Percentiles rank a stretch among this genome's conserved stretches.
phyloP scores from a whole-genome alignment of 2,113 vertebrate genomes.

The Amia ocellicauda region DNA sequence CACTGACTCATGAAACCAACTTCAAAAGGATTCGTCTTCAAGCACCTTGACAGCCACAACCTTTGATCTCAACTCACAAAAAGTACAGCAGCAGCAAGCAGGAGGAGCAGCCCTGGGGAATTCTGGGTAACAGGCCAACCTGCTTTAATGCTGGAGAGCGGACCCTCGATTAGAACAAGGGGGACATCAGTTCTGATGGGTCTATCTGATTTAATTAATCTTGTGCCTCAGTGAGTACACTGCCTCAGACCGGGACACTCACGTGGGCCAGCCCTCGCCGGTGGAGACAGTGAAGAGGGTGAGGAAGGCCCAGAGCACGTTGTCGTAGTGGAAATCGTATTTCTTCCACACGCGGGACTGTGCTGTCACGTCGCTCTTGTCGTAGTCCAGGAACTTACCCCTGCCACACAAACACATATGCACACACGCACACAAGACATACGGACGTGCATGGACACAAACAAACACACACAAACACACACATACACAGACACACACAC shows the following conservation, averaged over 20 bases:
- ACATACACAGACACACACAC: neutral
- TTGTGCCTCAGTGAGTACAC: neutral
- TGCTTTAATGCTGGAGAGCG: no score
- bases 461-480: neutral
- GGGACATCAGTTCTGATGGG: no score
- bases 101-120: neutral
- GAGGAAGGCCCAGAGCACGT: constrained; percentile 93
- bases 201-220: neutral
- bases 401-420: no score
- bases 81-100: neutral
- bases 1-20: neutral
- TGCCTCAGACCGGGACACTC: constrained; percentile 50
- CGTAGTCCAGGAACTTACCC: constrained; percentile 90
- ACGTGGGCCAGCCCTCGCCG: constrained; percentile 96
- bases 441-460: no score
- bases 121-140: no score
- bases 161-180: no score
- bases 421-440: no score
- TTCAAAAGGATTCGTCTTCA: constrained; percentile 15
- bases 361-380: constrained; percentile 81
- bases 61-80: constrained; percentile 5
- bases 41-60: neutral
- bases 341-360: constrained; percentile 90
- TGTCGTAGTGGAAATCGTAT: constrained; percentile 94
- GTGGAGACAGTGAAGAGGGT: constrained; percentile 95